Base-by-base conservation (phyloP, 2,113 vertebrate genomes). In the Tupaia chinensis region DNA sequence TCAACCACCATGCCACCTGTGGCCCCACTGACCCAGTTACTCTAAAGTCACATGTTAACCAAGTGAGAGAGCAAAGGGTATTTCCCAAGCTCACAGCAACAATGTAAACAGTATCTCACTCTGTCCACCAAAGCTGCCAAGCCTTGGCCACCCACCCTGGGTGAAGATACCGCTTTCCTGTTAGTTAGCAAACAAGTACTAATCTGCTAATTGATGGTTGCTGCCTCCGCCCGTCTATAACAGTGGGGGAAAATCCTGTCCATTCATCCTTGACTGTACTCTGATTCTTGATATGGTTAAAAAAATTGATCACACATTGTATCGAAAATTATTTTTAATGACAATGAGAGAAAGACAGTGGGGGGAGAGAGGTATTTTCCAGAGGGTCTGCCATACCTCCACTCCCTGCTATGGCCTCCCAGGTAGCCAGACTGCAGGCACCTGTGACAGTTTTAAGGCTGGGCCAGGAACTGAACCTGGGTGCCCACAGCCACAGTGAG, bases 121-220 rank as follows among this genome's bases (percentile, higher is more conserved):
- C 7, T 58, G 61, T 9, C 13, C n/a, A 5, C 0, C 16, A 44
- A 54, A 44, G 66, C 23, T 1, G 56, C 56, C 15, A 66, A 68
- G 27, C 27, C 56, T 14, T 4, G 5, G 4, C 8, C 23, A 7
- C 9, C 27, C 32, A 17, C 9, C 2, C n/a, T 19, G 3, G n/a
- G 60, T 0, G n/a, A 65, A 16, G 22, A 72, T 13, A 53, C 2
- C 61, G n/a, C 56, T 9, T 56, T 8, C 56, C 1, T 10, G 34
- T 9, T 0, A 17, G 34, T 1, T 7, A 29, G 27, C 20, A 3
- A 66, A n/a, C 15, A 77, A 58, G 23, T 0, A 17, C 10, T 25
- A 19, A 56, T 23, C 19, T 25, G 69, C 79, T 22, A 5, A 13
- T 5, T 54, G 76, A 10, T 74, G 32, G 80, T 16, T 9, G 20